Base-by-base conservation (phyloP, 2,888 invertebrate genomes). In the Habroteleia sp. region DNA sequence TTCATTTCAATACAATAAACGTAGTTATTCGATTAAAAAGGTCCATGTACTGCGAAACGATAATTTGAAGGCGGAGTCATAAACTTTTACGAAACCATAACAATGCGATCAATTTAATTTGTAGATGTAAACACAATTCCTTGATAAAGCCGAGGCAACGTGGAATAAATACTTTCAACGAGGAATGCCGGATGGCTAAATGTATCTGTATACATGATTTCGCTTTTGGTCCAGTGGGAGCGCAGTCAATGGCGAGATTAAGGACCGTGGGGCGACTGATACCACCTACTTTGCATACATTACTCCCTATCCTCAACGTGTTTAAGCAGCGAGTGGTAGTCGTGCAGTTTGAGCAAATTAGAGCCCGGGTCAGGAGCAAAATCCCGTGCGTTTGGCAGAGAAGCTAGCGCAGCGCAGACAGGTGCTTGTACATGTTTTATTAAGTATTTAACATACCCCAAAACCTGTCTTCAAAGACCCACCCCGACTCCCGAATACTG, bases 241-340 rank as follows among this genome's bases (percentile, higher is more conserved):
- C 37, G 35, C 78, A 76, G 77, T 79, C 81, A 79, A 82, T 81
- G 81, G 80, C 73, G 77, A 78, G 82, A 80, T 80, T 82, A 79
- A 82, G 77, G 79, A 72, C 76, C 77, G 77, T 77, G 75, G 74
- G 69, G 63, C 68, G 60, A 68, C 71, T 77, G 81, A 83, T 83
- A 83, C 77, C 79, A 82, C 82, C 81, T 81, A 80, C 80, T 83
- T 82, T 80, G 79, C 82, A 82, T 83, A 82, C 80, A 80, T 82
- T 82, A 83, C 76, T 76, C 66, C 69, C 68, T 41, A 73, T 72
- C 68, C 74, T 31, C 41, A 29, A 41, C 25, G 46, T 74, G 44
- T 63, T 74, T 63, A 58, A 63, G 58, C 68, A 56, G 60, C 73
- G 50, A 71, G 74, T 69, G 65, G 74, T 66, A 75, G 77, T 75